Evolutionary conservation across 1,140 invertebrate genomes (phyloP).

Genomic region (Leptinotarsa undecemlineata): DNA sequence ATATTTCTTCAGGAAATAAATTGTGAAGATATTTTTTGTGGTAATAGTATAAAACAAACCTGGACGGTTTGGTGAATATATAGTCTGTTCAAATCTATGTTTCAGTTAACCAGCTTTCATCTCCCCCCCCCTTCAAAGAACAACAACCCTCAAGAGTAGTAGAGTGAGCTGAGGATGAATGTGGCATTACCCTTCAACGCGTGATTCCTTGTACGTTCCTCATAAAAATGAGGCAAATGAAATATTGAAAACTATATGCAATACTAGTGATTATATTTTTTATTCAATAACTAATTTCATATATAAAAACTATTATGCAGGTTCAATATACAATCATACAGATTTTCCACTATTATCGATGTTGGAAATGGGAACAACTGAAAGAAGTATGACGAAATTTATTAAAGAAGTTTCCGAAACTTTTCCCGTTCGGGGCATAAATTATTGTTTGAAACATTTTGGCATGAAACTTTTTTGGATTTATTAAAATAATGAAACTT

Average conservation of each 20-base stretch:
- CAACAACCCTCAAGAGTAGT: too few species aligned
- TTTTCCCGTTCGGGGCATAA: slow-evolving; percentile 26
- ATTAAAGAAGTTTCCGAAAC: slow-evolving; percentile 35
- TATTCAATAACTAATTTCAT: background rate
- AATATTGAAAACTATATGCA: background rate
- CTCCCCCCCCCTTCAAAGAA: too few species aligned
- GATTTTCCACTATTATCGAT: background rate
- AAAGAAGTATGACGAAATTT: slow-evolving; percentile 27
- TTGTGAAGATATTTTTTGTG: too few species aligned
- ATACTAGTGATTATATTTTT: background rate
- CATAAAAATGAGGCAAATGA: background rate
- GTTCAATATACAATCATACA: background rate
- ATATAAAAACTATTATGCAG: background rate
- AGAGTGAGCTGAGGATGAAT: too few species aligned
- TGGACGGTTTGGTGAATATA: too few species aligned
- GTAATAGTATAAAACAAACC: too few species aligned
- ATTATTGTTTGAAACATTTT: slow-evolving; percentile 23
- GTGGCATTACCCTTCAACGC: too few species aligned
- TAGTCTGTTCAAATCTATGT: too few species aligned
- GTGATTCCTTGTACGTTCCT: too few species aligned
- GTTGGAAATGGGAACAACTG: background rate
- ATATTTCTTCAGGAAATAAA: too few species aligned
- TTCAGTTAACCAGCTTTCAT: too few species aligned
- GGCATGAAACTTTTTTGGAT: slow-evolving; percentile 10
- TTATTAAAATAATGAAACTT: slow-evolving; percentile 22